Conservation (phyloP, 2,888 invertebrate species). For the Sclerodermus sp. region DNA sequence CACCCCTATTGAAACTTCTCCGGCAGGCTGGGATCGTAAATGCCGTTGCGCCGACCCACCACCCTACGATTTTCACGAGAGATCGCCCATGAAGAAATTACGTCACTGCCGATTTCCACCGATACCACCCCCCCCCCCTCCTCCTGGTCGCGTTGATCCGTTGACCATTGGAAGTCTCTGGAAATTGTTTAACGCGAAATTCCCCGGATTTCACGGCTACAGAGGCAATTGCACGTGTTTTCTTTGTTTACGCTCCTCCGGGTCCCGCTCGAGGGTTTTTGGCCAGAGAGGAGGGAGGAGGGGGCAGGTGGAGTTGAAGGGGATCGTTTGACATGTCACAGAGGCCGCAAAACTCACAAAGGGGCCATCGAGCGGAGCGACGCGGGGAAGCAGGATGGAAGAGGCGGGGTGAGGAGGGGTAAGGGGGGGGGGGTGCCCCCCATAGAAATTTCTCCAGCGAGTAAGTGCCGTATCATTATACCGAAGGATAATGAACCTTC, state of each 20-base stretch:
- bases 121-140: too few relatives aligned
- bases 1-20: constrained; percentile 24
- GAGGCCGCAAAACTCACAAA: constrained; percentile 23
- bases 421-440: constrained; percentile 22
- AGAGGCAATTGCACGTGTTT: too few relatives aligned
- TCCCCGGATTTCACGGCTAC: too few relatives aligned
- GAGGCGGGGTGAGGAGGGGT: constrained; percentile 11
- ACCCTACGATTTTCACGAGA: constrained; percentile 1
- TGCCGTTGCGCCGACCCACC: too few relatives aligned
- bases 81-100: too few relatives aligned
- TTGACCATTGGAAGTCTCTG: too few relatives aligned
- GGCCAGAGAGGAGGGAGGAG: too few relatives aligned
- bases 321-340: constrained; percentile 37
- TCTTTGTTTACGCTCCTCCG: too few relatives aligned
- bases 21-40: constrained; percentile 10
- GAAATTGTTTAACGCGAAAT: too few relatives aligned
- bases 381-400: constrained; percentile 5
- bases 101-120: too few relatives aligned
- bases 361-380: neutral
- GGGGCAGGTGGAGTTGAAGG: neutral
- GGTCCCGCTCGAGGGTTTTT: too few relatives aligned
- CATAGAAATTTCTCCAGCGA: constrained; percentile 25
- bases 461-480: constrained; percentile 40
- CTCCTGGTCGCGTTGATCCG: too few relatives aligned
- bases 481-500: constrained; percentile 31